Percentiles rank a stretch among this genome's conserved stretches.
Conservation (phyloP, 2,113 vertebrate genomes). For the Limnothrissa miodon region DNA sequence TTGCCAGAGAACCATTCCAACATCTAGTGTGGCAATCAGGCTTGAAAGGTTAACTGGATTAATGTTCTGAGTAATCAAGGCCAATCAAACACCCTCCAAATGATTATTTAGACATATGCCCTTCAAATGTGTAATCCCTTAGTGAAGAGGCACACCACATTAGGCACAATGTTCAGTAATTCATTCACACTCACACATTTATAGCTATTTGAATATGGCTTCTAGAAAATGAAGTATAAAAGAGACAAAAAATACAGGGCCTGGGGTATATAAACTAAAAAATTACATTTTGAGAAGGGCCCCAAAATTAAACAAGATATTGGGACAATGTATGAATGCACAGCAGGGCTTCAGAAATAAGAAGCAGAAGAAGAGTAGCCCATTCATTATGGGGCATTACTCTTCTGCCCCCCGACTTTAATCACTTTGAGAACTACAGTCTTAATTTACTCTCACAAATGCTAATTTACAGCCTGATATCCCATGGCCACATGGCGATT, state of each 20-base stretch:
- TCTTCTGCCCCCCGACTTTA: not conserved
- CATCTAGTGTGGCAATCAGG: not conserved
- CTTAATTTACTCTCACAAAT: not conserved
- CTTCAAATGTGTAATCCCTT: not conserved
- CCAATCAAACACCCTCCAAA: not conserved
- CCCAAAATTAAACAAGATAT: not conserved
- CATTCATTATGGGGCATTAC: not conserved
- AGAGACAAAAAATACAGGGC: not conserved
- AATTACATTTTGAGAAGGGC: not conserved
- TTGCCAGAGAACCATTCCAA: not conserved
- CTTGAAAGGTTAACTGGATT: not conserved
- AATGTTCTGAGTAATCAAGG: not conserved
- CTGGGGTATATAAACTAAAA: not conserved
- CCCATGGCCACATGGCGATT: not conserved
- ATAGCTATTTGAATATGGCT: not conserved
- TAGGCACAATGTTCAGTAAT: not conserved
- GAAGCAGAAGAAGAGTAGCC: not conserved
- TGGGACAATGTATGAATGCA: not conserved
- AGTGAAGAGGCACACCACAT: not conserved
- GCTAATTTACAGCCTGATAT: not conserved
- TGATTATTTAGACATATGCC: conserved; percentile 3
- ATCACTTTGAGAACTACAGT: not conserved
- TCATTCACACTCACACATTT: not conserved
- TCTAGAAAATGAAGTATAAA: not conserved
- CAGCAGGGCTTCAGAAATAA: not conserved